Conservation (phyloP, 2,888 invertebrate genomes). For the Harpalus rubripes region DNA sequence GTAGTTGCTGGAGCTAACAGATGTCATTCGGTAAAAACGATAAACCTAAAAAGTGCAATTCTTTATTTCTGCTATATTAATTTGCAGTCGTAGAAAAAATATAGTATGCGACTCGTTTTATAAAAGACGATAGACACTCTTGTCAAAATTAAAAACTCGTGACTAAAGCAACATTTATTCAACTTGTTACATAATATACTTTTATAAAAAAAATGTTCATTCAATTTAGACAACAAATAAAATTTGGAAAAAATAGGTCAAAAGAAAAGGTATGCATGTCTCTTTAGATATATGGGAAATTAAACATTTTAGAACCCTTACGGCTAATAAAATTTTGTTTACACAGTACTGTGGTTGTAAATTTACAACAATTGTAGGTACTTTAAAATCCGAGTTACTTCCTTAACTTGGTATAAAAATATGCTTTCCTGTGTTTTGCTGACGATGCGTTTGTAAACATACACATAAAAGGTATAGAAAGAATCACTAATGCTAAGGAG, state of each 20-base stretch:
- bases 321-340: constrained; percentile 28
- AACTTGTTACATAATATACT: too few relatives aligned
- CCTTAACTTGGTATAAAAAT: constrained; percentile 19
- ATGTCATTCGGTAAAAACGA: too few relatives aligned
- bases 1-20: too few relatives aligned
- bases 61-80: too few relatives aligned
- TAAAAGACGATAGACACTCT: too few relatives aligned
- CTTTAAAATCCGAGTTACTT: constrained; percentile 20
- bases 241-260: background rate
- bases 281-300: background rate
- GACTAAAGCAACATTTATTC: too few relatives aligned
- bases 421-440: constrained; percentile 26
- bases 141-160: too few relatives aligned
- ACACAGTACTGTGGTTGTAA: background rate
- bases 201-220: too few relatives aligned
- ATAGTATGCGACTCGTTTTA: too few relatives aligned
- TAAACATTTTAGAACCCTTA: constrained; percentile 18
- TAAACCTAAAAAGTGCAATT: too few relatives aligned
- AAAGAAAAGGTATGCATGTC: background rate
- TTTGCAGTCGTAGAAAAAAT: too few relatives aligned
- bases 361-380: constrained; percentile 23
- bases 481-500: background rate
- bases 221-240: background rate
- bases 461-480: constrained; percentile 34
- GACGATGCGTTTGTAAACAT: constrained; percentile 32